These are phyloP conservation scores for Pterocles burchelli DNA, from an alignment of 2,113 vertebrate genomes.

Conservation along the genomic window DNA sequence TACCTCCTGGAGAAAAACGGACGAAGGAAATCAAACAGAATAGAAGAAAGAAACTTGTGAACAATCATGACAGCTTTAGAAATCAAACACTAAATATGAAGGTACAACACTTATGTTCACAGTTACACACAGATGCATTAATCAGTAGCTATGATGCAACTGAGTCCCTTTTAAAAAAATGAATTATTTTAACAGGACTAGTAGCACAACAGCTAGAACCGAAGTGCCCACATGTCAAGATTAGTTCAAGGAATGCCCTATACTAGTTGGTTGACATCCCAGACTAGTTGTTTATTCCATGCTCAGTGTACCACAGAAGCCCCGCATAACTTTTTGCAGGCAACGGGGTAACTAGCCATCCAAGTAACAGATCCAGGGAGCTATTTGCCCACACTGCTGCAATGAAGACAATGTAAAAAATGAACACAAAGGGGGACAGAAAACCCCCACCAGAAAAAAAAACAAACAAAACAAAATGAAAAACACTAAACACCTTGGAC, in stretches of 20 bases:
- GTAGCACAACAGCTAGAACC: background rate
- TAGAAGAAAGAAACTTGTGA: constrained; percentile 98
- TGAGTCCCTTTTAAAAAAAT: background rate
- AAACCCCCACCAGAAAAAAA: background rate
- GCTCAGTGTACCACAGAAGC: constrained; percentile 5
- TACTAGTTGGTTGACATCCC: background rate
- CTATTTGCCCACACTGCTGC: background rate
- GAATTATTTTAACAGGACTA: background rate
- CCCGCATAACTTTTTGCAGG: background rate
- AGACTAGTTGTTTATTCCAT: background rate
- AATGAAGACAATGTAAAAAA: constrained; percentile 21
- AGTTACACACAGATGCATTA: constrained; percentile 35
- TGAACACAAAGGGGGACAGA: background rate
- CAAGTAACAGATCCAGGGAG: background rate
- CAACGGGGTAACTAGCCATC: background rate
- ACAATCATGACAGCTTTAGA: constrained; percentile 87
- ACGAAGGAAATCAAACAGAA: constrained; percentile 90
- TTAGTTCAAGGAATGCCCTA: background rate
- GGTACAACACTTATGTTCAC: constrained; percentile 63
- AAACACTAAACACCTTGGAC: background rate
- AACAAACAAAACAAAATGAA: background rate
- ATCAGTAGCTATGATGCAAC: background rate
- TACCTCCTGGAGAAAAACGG: constrained; percentile 95
- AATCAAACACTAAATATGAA: constrained; percentile 78
- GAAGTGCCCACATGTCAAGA: background rate